Conservation (phyloP, 2,888 invertebrate species). For the Tanypteryx hageni region DNA sequence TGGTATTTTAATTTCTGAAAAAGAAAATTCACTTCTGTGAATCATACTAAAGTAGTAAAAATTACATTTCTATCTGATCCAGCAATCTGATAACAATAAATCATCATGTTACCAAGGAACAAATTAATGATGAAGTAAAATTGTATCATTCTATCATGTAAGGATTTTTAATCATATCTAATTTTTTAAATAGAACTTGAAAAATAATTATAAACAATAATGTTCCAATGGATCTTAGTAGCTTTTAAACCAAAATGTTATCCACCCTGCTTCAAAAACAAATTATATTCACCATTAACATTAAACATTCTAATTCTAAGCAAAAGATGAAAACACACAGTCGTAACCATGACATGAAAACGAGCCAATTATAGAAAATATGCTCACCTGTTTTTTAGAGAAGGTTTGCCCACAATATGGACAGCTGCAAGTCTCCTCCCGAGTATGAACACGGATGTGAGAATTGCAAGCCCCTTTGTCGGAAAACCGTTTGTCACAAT, state of each 20-base stretch:
- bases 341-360: background rate
- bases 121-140: no score
- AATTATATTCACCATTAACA: background rate
- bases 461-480: conserved; percentile 71
- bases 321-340: background rate
- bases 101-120: no score
- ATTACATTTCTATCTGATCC: no score
- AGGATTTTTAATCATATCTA: background rate
- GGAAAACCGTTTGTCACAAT: conserved; percentile 70
- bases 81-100: no score
- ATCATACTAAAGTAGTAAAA: no score
- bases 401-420: conserved; percentile 70
- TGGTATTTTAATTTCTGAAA: conserved; percentile 71
- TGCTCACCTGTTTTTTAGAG: conserved; percentile 70
- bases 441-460: conserved; percentile 70
- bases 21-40: background rate
- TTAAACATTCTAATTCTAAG: background rate
- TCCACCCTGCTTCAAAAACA: background rate
- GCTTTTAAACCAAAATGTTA: background rate
- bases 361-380: background rate
- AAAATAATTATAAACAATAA: background rate
- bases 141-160: background rate
- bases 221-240: background rate
- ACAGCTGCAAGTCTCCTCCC: conserved; percentile 70
- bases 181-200: background rate